Conservation (phyloP, 2,113 vertebrate genomes). For the Ameiurus melas region DNA sequence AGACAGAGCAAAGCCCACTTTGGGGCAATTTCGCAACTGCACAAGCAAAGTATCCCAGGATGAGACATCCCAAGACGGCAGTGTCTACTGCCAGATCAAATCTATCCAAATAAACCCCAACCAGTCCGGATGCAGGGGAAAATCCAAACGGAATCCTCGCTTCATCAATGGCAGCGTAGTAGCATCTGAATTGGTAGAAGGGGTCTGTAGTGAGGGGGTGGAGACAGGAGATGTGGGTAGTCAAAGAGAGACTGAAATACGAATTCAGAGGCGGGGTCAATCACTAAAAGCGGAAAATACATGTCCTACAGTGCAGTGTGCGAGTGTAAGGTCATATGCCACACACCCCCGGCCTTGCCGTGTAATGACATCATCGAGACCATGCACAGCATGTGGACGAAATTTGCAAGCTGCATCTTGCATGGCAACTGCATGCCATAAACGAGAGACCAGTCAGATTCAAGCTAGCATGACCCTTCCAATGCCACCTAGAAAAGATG, state of each 20-base stretch:
- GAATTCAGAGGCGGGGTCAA: slow-evolving; percentile 66
- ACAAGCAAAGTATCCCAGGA: slow-evolving; percentile 62
- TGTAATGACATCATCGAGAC: slow-evolving; percentile 50
- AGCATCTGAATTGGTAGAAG: slow-evolving; percentile 73
- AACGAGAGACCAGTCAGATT: slow-evolving; percentile 61
- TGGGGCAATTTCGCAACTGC: slow-evolving; percentile 56
- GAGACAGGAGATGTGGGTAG: slow-evolving; percentile 49
- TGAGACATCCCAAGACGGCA: slow-evolving; percentile 67
- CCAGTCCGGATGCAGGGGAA: slow-evolving; percentile 50
- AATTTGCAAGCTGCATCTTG: slow-evolving; percentile 67
- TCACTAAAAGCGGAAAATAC: slow-evolving; percentile 66
- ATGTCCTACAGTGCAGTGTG: slow-evolving; percentile 57
- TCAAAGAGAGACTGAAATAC: slow-evolving; percentile 41
- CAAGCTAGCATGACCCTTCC: slow-evolving; percentile 71
- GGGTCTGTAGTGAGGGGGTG: slow-evolving; percentile 69
- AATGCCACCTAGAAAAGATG: slow-evolving; percentile 62
- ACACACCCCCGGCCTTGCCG: slow-evolving; percentile 70
- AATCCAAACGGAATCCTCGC: slow-evolving; percentile 64
- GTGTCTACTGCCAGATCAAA: slow-evolving; percentile 74
- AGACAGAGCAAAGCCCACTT: slow-evolving; percentile 35
- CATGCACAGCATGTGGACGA: slow-evolving; percentile 71
- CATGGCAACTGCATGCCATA: slow-evolving; percentile 67
- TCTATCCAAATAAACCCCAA: slow-evolving; percentile 58
- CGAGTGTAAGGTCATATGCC: slow-evolving; percentile 59
- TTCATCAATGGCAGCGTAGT: slow-evolving; percentile 78